Evolutionary conservation across 1,140 invertebrate species (phyloP).

Genomic region (fruit fly (Drosophila melanogaster)): Release_6_plus_ISO1_MT NT_033777.3:26686501-26687000

Average conservation of each 20-base stretch:
- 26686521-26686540: conserved; percentile 27
- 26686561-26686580: conserved; percentile 81
- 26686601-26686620: conserved; percentile 73
- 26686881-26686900: conserved; percentile 77
- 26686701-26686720: conserved; percentile 32
- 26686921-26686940: conserved; percentile 51
- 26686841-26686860: conserved; percentile 70
- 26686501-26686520: neutral
- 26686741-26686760: conserved; percentile 46
- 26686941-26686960: conserved; percentile 42
- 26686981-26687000: conserved; percentile 67
- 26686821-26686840: conserved; percentile 75
- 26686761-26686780: conserved; percentile 49
- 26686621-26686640: conserved; percentile 71
- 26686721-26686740: conserved; percentile 73
- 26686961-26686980: conserved; percentile 38
- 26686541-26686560: conserved; percentile 79
- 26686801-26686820: conserved; percentile 39
- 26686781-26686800: conserved; percentile 24
- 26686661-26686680: conserved; percentile 49
- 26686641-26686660: conserved; percentile 78
- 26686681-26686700: conserved; percentile 12
- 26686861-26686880: conserved; percentile 73
- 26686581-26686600: conserved; percentile 81
- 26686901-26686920: conserved; percentile 44